Evolutionary conservation across 2,113 vertebrate genomes (phyloP).

Genomic region (Antennarius striatus): DNA sequence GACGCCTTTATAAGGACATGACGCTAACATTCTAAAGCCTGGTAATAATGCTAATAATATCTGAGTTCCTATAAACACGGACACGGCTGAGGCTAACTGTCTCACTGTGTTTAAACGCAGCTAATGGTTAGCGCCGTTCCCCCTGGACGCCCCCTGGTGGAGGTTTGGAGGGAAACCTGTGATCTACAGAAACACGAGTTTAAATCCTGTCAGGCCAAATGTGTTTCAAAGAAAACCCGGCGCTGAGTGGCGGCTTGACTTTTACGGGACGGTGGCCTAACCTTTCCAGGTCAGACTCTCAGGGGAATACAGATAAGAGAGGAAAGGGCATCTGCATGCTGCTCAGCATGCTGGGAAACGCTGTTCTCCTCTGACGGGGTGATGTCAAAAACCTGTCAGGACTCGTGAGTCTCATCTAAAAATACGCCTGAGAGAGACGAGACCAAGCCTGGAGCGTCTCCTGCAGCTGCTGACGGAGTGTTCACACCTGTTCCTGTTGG

Average conservation of each 20-base stretch:
- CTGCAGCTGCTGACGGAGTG: too few species aligned
- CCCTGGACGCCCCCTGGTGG: too few species aligned
- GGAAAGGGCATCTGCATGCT: constrained; percentile 49
- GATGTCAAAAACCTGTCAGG: background rate
- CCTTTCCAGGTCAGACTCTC: constrained; percentile 46
- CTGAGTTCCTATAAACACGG: too few species aligned
- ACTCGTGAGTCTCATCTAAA: background rate
- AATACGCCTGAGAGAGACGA: background rate
- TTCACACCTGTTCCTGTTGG: too few species aligned
- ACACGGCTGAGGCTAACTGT: too few species aligned
- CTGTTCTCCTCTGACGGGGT: constrained; percentile 5
- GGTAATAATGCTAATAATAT: too few species aligned
- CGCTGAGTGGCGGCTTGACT: constrained; percentile 36
- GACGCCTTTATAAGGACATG: too few species aligned
- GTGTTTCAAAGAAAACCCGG: constrained; percentile 39
- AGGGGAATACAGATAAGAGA: constrained; percentile 38
- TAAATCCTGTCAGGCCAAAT: constrained; percentile 12
- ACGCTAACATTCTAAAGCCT: too few species aligned
- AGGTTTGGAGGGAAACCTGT: too few species aligned
- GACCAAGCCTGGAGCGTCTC: background rate
- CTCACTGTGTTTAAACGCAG: too few species aligned
- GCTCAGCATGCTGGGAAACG: background rate
- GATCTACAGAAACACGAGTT: background rate
- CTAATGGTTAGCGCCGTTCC: too few species aligned
- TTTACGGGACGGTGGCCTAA: constrained; percentile 34